Evolutionary conservation across 2,113 vertebrate species (phyloP).

Genomic region (Leptodactylus fuscus): DNA sequence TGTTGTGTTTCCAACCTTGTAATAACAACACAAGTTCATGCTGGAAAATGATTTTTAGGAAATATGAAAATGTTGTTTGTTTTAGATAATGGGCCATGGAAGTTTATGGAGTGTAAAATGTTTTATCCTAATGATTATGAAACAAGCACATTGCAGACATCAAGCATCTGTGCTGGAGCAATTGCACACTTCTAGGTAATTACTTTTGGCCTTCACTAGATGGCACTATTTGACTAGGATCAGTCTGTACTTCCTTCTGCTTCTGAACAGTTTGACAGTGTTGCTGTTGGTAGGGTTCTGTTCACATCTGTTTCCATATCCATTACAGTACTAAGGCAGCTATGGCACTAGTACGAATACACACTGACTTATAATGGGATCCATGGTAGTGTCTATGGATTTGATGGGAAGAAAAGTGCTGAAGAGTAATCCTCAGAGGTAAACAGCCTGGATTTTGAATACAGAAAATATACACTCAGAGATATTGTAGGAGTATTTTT

Average conservation of each 20-base stretch:
- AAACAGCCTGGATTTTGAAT: neutral
- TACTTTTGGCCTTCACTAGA: neutral
- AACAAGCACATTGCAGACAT: slow-evolving; percentile 36
- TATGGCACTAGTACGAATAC: neutral
- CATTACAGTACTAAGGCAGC: neutral
- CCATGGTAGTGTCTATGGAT: neutral
- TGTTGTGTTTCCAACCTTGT: slow-evolving; percentile 4
- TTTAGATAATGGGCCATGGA: slow-evolving; percentile 34
- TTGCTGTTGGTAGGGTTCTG: neutral
- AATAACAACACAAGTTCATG: slow-evolving; percentile 17
- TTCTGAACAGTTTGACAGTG: neutral
- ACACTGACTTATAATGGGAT: neutral
- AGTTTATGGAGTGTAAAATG: slow-evolving; percentile 42
- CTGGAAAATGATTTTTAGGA: slow-evolving; percentile 16
- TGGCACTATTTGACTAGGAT: neutral
- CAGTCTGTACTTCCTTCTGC: neutral
- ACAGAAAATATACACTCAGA: neutral
- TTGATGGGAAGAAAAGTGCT: neutral
- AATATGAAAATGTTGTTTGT: slow-evolving; percentile 31
- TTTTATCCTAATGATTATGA: slow-evolving; percentile 45
- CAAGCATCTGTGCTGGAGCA: slow-evolving; percentile 27
- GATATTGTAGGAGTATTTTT: neutral
- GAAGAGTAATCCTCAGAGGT: neutral
- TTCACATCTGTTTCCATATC: neutral
- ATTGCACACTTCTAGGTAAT: neutral